Percentiles rank a stretch among this genome's conserved stretches.
phyloP scores from a whole-genome alignment of 2,888 invertebrate genomes.

The Leptinotarsa rubiginosa region DNA sequence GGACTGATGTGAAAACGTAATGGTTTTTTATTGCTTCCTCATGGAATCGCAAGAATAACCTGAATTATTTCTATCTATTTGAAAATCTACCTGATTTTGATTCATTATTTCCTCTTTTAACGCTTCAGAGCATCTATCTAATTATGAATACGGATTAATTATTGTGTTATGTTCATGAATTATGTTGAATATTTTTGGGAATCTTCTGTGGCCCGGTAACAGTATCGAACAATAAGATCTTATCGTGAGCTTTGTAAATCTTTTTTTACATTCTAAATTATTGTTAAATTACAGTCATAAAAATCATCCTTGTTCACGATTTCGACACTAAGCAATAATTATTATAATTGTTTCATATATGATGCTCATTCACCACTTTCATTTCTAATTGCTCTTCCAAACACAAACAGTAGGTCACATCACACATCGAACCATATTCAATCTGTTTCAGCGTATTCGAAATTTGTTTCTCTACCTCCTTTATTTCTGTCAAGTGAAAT shows the following conservation, averaged over 20 bases:
- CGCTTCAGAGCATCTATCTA: conserved; percentile 56
- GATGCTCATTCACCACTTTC: conserved; percentile 20
- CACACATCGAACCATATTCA: background rate
- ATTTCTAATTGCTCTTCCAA: conserved; percentile 17
- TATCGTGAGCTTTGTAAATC: conserved; percentile 34
- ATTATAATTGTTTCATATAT: conserved; percentile 38
- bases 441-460: too few species aligned
- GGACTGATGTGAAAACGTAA: conserved; percentile 7
- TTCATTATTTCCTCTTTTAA: conserved; percentile 60
- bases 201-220: conserved; percentile 40
- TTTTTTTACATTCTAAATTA: conserved; percentile 34
- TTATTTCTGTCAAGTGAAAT: too few species aligned
- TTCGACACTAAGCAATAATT: conserved; percentile 34
- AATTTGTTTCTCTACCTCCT: too few species aligned
- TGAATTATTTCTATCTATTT: conserved; percentile 46
- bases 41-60: conserved; percentile 35
- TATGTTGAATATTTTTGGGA: conserved; percentile 50
- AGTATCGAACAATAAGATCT: conserved; percentile 41
- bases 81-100: conserved; percentile 54
- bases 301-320: conserved; percentile 35
- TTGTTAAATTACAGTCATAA: conserved; percentile 40
- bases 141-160: conserved; percentile 55
- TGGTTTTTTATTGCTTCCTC: conserved; percentile 28
- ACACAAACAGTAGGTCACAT: conserved; percentile 13
- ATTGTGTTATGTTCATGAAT: conserved; percentile 49